phyloP scores from a whole-genome alignment of 2,113 vertebrate genomes.

The Chinchilla lanigera region DNA sequence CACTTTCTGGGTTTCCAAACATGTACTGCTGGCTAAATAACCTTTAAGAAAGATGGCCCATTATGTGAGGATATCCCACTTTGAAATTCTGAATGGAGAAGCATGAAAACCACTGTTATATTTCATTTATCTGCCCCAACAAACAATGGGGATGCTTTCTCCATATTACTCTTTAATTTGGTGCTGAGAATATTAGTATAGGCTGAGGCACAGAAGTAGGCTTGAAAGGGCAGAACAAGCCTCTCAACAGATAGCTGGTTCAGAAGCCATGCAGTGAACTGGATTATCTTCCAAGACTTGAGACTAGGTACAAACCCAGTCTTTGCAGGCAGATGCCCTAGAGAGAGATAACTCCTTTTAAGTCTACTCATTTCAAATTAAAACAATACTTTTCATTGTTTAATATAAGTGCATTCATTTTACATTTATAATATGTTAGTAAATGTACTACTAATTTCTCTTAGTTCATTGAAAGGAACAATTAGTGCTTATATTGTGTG shows the following conservation, averaged over 20 bases:
- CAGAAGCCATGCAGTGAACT: too few species aligned
- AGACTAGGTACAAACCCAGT: background rate
- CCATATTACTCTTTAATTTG: background rate
- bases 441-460: too few species aligned
- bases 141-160: background rate
- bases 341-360: slow-evolving; percentile 1
- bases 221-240: background rate
- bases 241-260: background rate
- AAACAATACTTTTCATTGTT: background rate
- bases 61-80: background rate
- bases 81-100: background rate
- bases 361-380: background rate
- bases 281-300: background rate
- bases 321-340: background rate
- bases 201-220: too few species aligned
- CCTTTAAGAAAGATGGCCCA: background rate
- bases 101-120: background rate
- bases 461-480: too few species aligned
- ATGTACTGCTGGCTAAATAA: background rate
- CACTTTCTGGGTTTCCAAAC: background rate
- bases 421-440: background rate
- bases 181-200: background rate
- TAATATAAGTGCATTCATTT: background rate
- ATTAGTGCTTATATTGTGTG: too few species aligned
- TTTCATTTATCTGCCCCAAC: background rate